Evolutionary conservation across 1,140 invertebrate genomes (phyloP), one percentile per base, ranked within the genome.

Genomic region (Muscidifurax raptorellus): DNA sequence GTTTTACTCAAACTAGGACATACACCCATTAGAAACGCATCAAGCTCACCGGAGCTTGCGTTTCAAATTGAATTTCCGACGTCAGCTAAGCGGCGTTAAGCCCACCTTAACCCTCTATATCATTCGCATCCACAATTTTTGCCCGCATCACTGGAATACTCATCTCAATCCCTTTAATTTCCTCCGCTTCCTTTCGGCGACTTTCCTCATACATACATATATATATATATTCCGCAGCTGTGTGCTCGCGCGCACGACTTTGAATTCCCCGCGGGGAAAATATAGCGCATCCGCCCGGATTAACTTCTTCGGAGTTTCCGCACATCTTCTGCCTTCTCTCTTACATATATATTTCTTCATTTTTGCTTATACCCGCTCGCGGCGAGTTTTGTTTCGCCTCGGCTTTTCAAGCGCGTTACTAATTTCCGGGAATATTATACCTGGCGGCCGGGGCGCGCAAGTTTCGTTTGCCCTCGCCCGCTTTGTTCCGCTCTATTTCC

Each of bases 181-280:
- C 22, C 18, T 27, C 15, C 27, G 28, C 47, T 82, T 66, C 15
- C 32, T 44, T 64, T 76, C 27, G 25, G 22, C 2, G 7, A 40
- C 36, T 27, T n/a, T 27, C 12, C 66, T n/a, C 12, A 27, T 30
- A 69, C 27, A 1, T 64, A 10, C n/a, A 1, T 59, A 59, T 59
- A 59, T 59, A 5, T 12, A 59, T 64, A 27, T 28, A 28, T 28
- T 28, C 67, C n/a, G n/a, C n/a, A n/a, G n/a, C n/a, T n/a, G n/a
- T n/a, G n/a, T n/a, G n/a, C n/a, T n/a, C n/a, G n/a, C n/a, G n/a
- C n/a, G n/a, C n/a, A 47, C 15, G 44, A 47, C 44, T 47, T 66
- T 74, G 18, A 82, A 83, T 87, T 89, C 88, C 83, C 81, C 81
- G 82, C 27, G 77, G 85, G n/a, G n/a, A n/a, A n/a, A 87, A 89